These are phyloP conservation scores for Drosophila parvula DNA, from an alignment of 1,140 invertebrate species.

Conservation along the genomic window DNA sequence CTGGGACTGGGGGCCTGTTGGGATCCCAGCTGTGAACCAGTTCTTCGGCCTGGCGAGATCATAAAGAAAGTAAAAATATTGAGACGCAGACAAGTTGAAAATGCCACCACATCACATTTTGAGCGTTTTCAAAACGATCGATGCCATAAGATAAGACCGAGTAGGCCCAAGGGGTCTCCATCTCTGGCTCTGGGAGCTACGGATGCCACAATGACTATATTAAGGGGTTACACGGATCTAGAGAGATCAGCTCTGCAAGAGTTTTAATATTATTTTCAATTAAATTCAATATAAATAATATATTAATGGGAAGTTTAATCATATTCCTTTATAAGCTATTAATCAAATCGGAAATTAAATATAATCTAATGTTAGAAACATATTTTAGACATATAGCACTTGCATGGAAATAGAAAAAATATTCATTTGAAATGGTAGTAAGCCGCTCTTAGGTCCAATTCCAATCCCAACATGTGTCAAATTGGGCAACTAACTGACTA, in stretches of 20 bases:
- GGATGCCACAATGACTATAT: conserved; percentile 46
- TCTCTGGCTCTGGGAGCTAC: conserved; percentile 17
- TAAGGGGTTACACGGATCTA: background rate
- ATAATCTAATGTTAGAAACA: background rate
- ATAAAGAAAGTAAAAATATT: conserved; percentile 83
- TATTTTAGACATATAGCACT: background rate
- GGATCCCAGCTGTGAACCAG: conserved; percentile 64
- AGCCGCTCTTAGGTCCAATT: background rate
- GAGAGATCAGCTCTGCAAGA: background rate
- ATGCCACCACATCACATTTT: conserved; percentile 84
- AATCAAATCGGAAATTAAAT: background rate
- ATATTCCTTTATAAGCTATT: background rate
- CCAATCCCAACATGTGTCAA: conserved; percentile 78
- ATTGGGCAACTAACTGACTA: conserved; percentile 82
- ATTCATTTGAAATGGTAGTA: too few relatives aligned
- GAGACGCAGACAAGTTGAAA: conserved; percentile 83
- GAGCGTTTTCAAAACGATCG: conserved; percentile 84
- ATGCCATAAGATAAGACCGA: conserved; percentile 75
- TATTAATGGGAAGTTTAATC: background rate
- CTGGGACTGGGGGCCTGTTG: background rate
- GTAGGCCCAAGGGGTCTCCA: conserved; percentile 6
- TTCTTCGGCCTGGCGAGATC: conserved; percentile 61
- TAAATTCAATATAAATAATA: background rate
- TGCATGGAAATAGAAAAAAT: background rate
- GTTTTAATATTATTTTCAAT: background rate